These are phyloP conservation scores for Chloropsis cyanopogon DNA, from an alignment of 2,113 vertebrate species.

Conservation along the genomic window DNA sequence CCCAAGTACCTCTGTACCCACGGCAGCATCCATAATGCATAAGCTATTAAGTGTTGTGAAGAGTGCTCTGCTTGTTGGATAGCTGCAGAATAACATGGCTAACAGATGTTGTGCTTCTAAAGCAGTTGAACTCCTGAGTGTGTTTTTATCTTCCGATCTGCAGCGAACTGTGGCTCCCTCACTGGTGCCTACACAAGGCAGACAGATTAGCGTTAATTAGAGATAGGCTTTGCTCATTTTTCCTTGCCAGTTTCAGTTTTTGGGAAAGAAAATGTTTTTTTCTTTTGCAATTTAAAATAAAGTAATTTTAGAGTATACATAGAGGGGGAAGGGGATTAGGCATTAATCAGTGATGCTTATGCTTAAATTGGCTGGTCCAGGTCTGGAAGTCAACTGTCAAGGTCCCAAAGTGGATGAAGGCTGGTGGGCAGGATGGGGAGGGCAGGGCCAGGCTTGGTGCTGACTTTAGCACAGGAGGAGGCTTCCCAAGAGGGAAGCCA, in stretches of 20 bases:
- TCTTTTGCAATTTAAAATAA: constrained; percentile 19
- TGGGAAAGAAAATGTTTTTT: constrained; percentile 41
- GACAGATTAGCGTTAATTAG: constrained; percentile 52
- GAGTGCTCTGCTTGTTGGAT: constrained; percentile 42
- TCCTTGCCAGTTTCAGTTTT: constrained; percentile 44
- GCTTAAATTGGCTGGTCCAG: not conserved
- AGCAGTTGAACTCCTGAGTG: constrained; percentile 37
- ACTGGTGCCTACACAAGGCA: not conserved
- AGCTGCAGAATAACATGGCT: constrained; percentile 9
- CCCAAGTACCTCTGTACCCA: not conserved
- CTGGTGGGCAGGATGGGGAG: accelerated
- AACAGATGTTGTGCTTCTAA: constrained; percentile 47
- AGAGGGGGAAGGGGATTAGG: not conserved
- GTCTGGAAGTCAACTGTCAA: not conserved
- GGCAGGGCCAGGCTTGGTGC: not conserved
- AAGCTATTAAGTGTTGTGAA: not conserved
- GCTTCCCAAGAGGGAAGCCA: not conserved
- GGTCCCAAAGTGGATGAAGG: not conserved
- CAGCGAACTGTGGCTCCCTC: not conserved
- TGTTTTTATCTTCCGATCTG: constrained; percentile 25
- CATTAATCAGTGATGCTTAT: not conserved
- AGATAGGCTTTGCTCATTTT: constrained; percentile 51
- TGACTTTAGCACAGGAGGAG: not conserved
- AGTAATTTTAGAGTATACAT: not conserved
- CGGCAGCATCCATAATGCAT: not conserved